Percentiles rank a stretch among this genome's conserved stretches.
phyloP scores from a whole-genome alignment of 2,113 vertebrate species.

The Cheirogaleus medius region DNA sequence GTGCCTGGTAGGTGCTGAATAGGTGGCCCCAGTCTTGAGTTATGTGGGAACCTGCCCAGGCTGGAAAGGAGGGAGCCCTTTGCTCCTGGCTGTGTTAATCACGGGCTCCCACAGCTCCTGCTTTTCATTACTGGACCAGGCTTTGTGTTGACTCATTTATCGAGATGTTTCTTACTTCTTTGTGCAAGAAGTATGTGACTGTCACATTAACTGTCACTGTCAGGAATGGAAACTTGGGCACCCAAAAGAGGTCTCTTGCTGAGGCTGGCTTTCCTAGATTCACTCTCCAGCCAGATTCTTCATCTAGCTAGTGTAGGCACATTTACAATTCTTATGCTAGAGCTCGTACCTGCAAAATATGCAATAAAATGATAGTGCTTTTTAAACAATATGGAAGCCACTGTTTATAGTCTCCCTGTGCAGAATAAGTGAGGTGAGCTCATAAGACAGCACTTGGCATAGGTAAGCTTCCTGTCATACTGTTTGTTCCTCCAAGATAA shows the following conservation, averaged over 20 bases:
- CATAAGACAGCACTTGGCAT: neutral
- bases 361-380: neutral
- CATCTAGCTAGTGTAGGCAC: neutral
- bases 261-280: neutral
- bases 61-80: neutral
- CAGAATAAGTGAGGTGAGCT: neutral
- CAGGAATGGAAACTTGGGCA: neutral
- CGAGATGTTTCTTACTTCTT: conserved; percentile 31
- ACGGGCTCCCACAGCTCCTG: neutral
- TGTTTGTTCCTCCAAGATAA: neutral
- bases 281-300: neutral
- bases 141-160: neutral
- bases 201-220: neutral
- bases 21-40: neutral
- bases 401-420: neutral
- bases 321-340: neutral
- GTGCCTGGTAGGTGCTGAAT: neutral
- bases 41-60: neutral
- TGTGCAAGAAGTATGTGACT: neutral
- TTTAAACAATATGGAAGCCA: neutral
- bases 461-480: neutral
- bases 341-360: neutral
- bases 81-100: neutral
- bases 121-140: neutral
- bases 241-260: neutral